phyloP scores from a whole-genome alignment of 2,797 vertebrate species.

The Danio choprae region DNA sequence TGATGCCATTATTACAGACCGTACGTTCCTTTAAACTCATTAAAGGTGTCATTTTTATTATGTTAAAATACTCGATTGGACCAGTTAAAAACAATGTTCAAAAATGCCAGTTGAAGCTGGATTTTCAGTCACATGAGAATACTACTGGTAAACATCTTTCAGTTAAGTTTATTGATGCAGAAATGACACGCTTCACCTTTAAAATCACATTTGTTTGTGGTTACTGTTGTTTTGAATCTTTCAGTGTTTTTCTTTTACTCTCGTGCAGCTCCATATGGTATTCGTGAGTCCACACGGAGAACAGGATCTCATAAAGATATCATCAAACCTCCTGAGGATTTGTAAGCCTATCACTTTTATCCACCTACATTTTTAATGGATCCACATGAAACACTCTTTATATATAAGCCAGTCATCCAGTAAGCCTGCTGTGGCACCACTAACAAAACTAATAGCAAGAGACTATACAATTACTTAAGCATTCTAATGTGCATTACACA shows the following conservation, averaged over 20 bases:
- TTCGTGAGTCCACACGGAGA: constrained; percentile 95
- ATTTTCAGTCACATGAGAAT: neutral
- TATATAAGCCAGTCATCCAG: neutral
- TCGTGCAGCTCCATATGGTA: constrained; percentile 91
- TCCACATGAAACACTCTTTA: neutral
- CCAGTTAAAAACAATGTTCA: neutral
- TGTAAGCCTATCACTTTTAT: constrained; percentile 75
- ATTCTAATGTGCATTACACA: neutral
- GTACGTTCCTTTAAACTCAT: constrained; percentile 70
- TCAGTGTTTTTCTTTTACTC: neutral
- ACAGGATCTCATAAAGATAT: constrained; percentile 90
- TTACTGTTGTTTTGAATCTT: neutral
- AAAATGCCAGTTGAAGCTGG: neutral
- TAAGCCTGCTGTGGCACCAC: neutral
- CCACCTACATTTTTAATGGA: constrained; percentile 20
- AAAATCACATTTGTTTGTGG: neutral
- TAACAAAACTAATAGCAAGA: neutral
- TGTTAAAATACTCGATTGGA: neutral
- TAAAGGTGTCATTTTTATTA: neutral
- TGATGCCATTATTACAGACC: constrained; percentile 94
- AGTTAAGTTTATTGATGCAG: neutral
- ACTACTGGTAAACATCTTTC: neutral
- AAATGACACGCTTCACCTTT: neutral
- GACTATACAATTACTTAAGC: neutral
- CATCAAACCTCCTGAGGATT: constrained; percentile 80